Base-by-base conservation (phyloP, 1,140 invertebrate species). In the Sinella curviseta region DNA sequence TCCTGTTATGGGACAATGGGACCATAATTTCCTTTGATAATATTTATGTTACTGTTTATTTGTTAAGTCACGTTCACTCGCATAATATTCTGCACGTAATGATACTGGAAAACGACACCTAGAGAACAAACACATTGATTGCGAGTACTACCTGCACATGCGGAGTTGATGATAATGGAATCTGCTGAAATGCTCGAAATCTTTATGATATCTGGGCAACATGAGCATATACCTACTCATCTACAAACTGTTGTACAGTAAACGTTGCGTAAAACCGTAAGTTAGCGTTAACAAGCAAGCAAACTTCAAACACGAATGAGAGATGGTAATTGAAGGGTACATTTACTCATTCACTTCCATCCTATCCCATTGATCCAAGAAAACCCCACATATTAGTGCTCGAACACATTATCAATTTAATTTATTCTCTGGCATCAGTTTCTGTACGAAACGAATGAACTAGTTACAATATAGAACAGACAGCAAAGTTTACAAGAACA, bases 401-500 rank as follows among this genome's bases (percentile, higher is more conserved):
- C 30, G 24, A 70, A 70, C 65, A 33, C 65, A 70, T 70, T 70
- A 70, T 70, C 65, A 70, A 70, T 70, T 70, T 70, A 70, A 70
- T 70, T 70, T 70, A 31, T 70, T 70, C 26, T 70, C 26, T 70
- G 30, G 12, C 24, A n/a, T 30, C 24, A 31, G 8, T 48, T 48
- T 48, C 20, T 20, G 8, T 48, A 8, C 20, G 39, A 20, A 48
- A 48, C 8, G 39, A 48, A 48, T 48, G 39, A 48, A 20, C 39
- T 48, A 20, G 8, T 48, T 8, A 48, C 39, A 48, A 20, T 8
- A 20, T 70, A 70, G 31, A 70, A 33, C 12, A 33, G 65, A 24
- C 8, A 70, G 65, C 20, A 8, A 48, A 20, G 30, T 70, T 33
- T 70, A 70, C 65, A 70, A 70, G 26, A 30, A n/a, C 65, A 65